Evolutionary conservation across 2,113 vertebrate genomes (phyloP).

Genomic region (Polypterus senegalus): DNA sequence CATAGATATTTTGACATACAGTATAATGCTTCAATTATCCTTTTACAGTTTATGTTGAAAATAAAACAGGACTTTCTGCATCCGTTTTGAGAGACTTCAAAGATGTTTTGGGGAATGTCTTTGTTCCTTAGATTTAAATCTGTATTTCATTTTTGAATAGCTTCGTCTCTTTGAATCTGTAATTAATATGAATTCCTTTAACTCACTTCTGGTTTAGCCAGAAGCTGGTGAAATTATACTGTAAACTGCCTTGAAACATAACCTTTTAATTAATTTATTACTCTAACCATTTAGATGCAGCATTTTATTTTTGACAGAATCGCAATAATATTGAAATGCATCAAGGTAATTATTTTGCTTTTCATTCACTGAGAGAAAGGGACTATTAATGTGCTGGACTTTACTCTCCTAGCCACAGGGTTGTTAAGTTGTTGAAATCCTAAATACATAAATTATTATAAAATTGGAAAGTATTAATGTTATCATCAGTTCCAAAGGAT

Average conservation of each 20-base stretch:
- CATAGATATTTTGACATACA: too few relatives aligned
- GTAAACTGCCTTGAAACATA: constrained; percentile 30
- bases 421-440: constrained; percentile 42
- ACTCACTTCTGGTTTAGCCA: constrained; percentile 2
- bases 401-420: constrained; percentile 43
- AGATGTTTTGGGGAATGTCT: too few relatives aligned
- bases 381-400: constrained; percentile 51
- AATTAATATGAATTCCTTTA: neutral
- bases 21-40: too few relatives aligned
- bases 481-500: too few relatives aligned
- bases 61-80: too few relatives aligned
- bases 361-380: constrained; percentile 41
- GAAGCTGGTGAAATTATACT: neutral
- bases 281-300: constrained; percentile 19
- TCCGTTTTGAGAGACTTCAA: too few relatives aligned
- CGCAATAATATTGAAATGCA: constrained; percentile 50
- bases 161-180: neutral
- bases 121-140: neutral
- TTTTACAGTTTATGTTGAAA: too few relatives aligned
- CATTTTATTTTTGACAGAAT: constrained; percentile 36
- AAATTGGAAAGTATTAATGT: constrained; percentile 21
- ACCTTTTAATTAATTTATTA: constrained; percentile 44
- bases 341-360: constrained; percentile 49
- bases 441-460: constrained; percentile 44
- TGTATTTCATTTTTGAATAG: too few relatives aligned